Evolutionary conservation across 2,797 vertebrate genomes (phyloP).

Genomic region (Ctenochaetus hawaiiensis): DNA sequence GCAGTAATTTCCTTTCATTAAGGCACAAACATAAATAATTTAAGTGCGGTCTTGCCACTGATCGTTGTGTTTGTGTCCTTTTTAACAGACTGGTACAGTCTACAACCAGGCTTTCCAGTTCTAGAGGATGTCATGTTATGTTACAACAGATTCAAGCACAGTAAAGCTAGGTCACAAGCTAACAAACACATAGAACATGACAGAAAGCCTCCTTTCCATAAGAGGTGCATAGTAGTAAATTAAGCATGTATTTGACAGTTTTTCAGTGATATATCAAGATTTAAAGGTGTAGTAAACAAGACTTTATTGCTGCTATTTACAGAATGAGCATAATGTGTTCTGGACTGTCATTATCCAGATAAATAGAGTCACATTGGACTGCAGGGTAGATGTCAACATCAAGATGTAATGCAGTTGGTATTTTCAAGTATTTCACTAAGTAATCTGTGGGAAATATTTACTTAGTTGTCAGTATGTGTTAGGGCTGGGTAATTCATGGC

Average conservation of each 20-base stretch:
- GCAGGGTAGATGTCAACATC: background rate
- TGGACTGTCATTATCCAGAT: background rate
- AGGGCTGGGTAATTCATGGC: too few relatives aligned
- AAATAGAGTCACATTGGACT: background rate
- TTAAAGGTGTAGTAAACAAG: background rate
- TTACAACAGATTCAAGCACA: background rate
- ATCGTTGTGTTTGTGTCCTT: slow-evolving; percentile 1
- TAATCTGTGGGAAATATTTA: background rate
- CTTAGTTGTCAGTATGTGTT: background rate
- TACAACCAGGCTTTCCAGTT: background rate
- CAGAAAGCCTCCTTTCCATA: background rate
- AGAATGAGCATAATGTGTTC: background rate
- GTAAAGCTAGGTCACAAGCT: too few relatives aligned
- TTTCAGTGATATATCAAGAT: background rate
- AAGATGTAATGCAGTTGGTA: too few relatives aligned
- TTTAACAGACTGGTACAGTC: slow-evolving; percentile 1
- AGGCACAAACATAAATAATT: slow-evolving; percentile 16
- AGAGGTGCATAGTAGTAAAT: background rate
- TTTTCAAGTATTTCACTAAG: too few relatives aligned
- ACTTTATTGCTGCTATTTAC: background rate
- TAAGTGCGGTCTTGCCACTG: background rate
- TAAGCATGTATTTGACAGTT: background rate
- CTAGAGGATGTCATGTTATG: background rate
- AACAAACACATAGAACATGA: background rate
- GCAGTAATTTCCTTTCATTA: background rate